Conservation (phyloP, 2,113 vertebrate species). For the Laticauda colubrina region DNA sequence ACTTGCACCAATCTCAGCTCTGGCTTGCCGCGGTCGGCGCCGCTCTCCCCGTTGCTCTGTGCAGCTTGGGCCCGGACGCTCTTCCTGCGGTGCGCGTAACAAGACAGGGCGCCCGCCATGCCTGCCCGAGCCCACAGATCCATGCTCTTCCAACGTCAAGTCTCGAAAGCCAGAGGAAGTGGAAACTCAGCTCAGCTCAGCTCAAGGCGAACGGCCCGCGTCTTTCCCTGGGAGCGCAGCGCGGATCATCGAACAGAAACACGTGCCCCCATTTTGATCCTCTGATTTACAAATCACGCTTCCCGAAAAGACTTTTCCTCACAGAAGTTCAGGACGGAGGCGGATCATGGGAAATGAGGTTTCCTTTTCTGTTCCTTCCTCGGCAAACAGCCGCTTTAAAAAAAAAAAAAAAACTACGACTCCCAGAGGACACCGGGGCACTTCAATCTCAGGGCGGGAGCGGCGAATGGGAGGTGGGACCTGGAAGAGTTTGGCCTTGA, state of each 20-base stretch:
- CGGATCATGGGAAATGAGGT: slow-evolving; percentile 51
- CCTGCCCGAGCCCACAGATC: slow-evolving; percentile 65
- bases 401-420: slow-evolving; percentile 40
- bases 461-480: background rate
- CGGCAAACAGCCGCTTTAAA: fast-evolving
- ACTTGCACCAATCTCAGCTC: slow-evolving; percentile 84
- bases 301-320: background rate
- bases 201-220: background rate
- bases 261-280: background rate
- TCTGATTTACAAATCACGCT: background rate
- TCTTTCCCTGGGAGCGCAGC: background rate
- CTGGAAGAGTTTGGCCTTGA: background rate
- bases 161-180: fast-evolving
- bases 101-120: slow-evolving; percentile 66
- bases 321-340: background rate
- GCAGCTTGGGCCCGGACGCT: slow-evolving; percentile 20
- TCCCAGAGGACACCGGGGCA: slow-evolving; percentile 44
- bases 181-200: background rate
- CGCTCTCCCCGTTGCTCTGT: background rate
- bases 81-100: slow-evolving; percentile 68
- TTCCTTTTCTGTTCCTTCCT: fast-evolving
- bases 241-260: background rate
- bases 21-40: slow-evolving; percentile 44
- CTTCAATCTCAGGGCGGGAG: fast-evolving
- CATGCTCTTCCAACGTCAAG: slow-evolving; percentile 43